Percentiles rank a stretch among this genome's conserved stretches.
Evolutionary conservation across 1,140 invertebrate genomes (phyloP).

Genomic region (Caenorhabditis tropicalis): DNA sequence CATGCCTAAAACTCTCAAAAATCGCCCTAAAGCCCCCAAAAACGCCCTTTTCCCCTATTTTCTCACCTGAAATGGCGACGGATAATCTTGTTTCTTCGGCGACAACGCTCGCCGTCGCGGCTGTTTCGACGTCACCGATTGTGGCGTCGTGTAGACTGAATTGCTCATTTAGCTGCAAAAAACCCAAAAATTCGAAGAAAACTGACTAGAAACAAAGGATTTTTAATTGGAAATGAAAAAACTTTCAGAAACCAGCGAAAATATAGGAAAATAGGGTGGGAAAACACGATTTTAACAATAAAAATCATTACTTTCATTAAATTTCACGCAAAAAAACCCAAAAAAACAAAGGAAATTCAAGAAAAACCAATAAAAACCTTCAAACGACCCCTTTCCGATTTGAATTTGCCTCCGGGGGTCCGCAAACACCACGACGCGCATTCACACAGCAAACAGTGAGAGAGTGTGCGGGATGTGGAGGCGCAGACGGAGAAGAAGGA

Average conservation of each 20-base stretch:
- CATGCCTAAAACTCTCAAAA: too few relatives aligned
- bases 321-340: too few relatives aligned
- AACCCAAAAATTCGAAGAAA: neutral
- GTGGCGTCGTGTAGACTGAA: neutral
- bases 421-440: neutral
- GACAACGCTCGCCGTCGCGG: neutral
- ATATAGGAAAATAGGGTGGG: too few relatives aligned
- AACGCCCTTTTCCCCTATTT: too few relatives aligned
- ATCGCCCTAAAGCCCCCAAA: too few relatives aligned
- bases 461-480: neutral
- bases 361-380: too few relatives aligned
- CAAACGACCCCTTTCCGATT: too few relatives aligned
- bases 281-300: too few relatives aligned
- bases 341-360: neutral
- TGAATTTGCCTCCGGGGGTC: neutral
- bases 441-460: neutral
- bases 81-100: neutral
- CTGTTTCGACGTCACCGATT: slow-evolving; percentile 20
- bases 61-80: neutral
- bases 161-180: slow-evolving; percentile 28
- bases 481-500: neutral
- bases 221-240: too few relatives aligned
- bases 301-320: too few relatives aligned
- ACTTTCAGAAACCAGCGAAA: too few relatives aligned
- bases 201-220: neutral